Evolutionary conservation across 1,140 invertebrate species (phyloP).

Genomic region (Aleiodes sp.): DNA sequence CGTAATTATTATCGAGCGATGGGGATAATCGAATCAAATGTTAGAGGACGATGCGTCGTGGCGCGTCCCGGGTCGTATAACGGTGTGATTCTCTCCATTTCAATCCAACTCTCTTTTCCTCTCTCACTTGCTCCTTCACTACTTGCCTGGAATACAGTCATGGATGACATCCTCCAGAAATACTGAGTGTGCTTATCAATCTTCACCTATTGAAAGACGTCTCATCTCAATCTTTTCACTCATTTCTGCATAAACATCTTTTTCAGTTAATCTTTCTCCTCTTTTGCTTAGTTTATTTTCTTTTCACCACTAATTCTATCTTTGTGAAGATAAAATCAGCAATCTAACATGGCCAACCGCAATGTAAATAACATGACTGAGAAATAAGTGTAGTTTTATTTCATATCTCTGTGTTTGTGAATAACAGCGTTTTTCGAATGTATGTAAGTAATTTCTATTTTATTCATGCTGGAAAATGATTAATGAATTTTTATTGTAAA

Average conservation of each 20-base stretch:
- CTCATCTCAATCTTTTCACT: constrained; percentile 9
- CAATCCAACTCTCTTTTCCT: too few species aligned
- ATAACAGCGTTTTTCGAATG: not conserved
- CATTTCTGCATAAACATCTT: not conserved
- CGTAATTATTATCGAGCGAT: not conserved
- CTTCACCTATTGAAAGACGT: constrained; percentile 18
- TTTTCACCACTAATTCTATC: constrained; percentile 12
- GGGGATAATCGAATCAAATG: constrained; percentile 2
- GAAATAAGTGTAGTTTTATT: not conserved
- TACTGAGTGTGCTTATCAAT: constrained; percentile 44
- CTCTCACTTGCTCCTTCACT: not conserved
- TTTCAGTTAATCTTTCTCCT: not conserved
- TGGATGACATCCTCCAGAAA: constrained; percentile 55
- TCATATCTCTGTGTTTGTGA: not conserved
- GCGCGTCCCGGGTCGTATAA: constrained; percentile 7
- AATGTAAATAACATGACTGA: constrained; percentile 4
- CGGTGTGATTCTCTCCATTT: constrained; percentile 17
- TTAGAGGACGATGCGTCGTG: not conserved
- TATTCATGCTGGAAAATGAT: too few species aligned
- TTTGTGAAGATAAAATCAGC: constrained; percentile 4
- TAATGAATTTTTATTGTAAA: too few species aligned
- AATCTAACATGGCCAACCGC: not conserved
- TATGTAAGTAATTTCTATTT: too few species aligned
- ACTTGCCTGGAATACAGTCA: constrained; percentile 1
- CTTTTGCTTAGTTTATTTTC: not conserved